Evolutionary conservation across 2,113 vertebrate genomes (phyloP).

Genomic region (Antechinus stuartii): DNA sequence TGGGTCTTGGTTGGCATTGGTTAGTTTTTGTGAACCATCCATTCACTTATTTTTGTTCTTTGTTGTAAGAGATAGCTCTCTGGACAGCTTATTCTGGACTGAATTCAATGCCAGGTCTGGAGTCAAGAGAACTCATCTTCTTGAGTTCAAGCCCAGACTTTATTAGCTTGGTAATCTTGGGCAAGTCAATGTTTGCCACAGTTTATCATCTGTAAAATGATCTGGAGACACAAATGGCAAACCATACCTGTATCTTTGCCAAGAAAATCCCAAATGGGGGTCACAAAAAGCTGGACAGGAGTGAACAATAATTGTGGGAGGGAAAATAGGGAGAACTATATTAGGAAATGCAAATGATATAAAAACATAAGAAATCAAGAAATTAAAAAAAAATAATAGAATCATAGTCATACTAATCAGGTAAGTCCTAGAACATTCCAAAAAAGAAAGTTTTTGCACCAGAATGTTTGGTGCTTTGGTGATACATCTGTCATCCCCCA

Average conservation of each 20-base stretch:
- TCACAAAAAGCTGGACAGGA: not conserved
- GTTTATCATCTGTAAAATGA: not conserved
- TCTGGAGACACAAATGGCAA: not conserved
- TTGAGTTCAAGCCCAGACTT: not conserved
- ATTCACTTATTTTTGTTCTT: not conserved
- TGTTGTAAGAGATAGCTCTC: not conserved
- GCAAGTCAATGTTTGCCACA: not conserved
- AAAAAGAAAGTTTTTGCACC: constrained; percentile 11
- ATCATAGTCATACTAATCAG: not conserved
- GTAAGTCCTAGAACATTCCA: not conserved
- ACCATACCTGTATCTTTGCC: not conserved
- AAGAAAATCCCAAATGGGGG: not conserved
- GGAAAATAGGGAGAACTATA: not conserved
- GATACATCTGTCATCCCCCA: constrained; percentile 36
- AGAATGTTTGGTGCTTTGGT: constrained; percentile 22
- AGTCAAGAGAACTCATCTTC: not conserved
- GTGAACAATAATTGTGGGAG: not conserved
- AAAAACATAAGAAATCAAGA: not conserved
- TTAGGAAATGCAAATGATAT: not conserved
- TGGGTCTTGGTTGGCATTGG: not conserved
- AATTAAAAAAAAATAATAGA: constrained; percentile 18
- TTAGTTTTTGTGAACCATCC: not conserved
- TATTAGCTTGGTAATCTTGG: not conserved
- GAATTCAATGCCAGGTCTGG: not conserved
- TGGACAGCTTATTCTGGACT: not conserved